These are phyloP conservation scores for Scophthalmus maximus DNA, from an alignment of 2,113 vertebrate species.

Conservation along the genomic window DNA sequence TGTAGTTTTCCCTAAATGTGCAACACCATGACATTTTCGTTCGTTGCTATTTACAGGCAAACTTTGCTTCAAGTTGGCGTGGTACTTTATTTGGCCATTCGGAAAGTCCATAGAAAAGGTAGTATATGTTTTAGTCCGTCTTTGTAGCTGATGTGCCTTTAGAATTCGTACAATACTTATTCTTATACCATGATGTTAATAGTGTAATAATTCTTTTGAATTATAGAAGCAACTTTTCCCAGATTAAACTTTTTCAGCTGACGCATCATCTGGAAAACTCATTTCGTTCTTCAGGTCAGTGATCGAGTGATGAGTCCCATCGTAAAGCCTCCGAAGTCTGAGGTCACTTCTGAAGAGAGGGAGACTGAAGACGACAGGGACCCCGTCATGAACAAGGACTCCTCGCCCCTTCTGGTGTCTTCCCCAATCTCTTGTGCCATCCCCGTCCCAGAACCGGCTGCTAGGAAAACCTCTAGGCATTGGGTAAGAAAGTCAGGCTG, in stretches of 20 bases:
- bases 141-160: too few species aligned
- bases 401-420: constrained; percentile 67
- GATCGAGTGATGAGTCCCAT: constrained; percentile 33
- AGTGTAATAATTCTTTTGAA: too few species aligned
- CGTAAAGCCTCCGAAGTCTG: constrained; percentile 52
- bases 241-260: too few species aligned
- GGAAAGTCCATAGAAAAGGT: constrained; percentile 85
- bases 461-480: constrained; percentile 27
- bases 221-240: too few species aligned
- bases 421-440: constrained; percentile 44
- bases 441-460: constrained; percentile 33
- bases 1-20: neutral
- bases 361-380: constrained; percentile 45
- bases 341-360: constrained; percentile 58
- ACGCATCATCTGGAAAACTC: neutral
- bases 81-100: constrained; percentile 89
- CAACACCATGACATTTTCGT: neutral
- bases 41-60: constrained; percentile 66
- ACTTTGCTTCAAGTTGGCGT: constrained; percentile 80
- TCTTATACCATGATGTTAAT: neutral
- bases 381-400: constrained; percentile 69
- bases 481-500: constrained; percentile 48
- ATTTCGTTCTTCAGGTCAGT: constrained; percentile 54
- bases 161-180: too few species aligned
- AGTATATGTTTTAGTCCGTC: neutral